Evolutionary conservation across 2,113 vertebrate genomes (phyloP).

Genomic region (Nothocercus julius): DNA sequence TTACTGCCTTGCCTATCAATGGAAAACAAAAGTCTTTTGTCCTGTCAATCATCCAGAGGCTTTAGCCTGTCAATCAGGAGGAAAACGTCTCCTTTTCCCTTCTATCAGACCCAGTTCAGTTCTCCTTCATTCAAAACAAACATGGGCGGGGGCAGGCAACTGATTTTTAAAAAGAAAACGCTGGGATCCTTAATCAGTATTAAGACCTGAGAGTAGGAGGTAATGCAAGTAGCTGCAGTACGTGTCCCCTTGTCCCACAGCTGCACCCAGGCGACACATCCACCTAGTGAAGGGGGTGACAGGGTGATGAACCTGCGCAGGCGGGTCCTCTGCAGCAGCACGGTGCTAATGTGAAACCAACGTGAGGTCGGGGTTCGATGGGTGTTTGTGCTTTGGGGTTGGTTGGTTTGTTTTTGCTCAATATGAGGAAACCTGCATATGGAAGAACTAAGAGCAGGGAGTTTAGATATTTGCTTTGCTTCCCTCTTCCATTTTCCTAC

Average conservation of each 20-base stretch:
- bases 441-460: fast-evolving
- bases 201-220: background rate
- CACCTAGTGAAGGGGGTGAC: fast-evolving
- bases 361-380: fast-evolving
- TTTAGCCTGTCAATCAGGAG: slow-evolving; percentile 41
- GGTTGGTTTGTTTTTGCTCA: background rate
- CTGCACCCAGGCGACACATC: background rate
- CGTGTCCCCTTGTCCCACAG: background rate
- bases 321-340: background rate
- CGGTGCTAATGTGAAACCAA: background rate
- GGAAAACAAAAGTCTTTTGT: slow-evolving; percentile 63
- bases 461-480: too few relatives aligned
- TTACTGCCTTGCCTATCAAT: slow-evolving; percentile 16
- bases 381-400: fast-evolving
- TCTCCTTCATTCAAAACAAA: background rate
- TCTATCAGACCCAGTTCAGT: background rate
- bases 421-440: too few relatives aligned
- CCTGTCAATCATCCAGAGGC: slow-evolving; percentile 37
- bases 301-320: background rate
- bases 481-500: too few relatives aligned
- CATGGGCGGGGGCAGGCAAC: background rate
- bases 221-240: too few relatives aligned
- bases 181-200: background rate
- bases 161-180: background rate
- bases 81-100: slow-evolving; percentile 3